Base-by-base conservation (phyloP, 2,888 invertebrate genomes). In the Drosophila suboccidentalis region DNA sequence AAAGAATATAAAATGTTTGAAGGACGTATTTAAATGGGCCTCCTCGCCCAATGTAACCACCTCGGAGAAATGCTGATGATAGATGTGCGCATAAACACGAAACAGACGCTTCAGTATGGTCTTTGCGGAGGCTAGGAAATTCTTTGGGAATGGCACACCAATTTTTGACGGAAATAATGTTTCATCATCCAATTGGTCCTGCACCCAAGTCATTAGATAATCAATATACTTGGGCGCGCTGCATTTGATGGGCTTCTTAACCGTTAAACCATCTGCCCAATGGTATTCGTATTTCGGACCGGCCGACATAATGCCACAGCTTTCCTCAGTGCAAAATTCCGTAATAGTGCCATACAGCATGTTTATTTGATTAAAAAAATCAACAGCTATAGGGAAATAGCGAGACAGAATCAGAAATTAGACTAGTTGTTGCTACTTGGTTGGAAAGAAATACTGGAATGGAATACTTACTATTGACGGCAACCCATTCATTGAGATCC, bases 361-460 rank as follows among this genome's bases (percentile, higher is more conserved):
- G 93, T 99, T 99, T 92, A 99, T 99, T 95, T 99, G 99, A 94
- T 99, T 99, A 94, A 99, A 99, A 93, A 99, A 99, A 94, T 99
- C 99, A 75, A 99, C 99, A 90, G 99, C 99, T 99, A 93, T 44
- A 3, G 22, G 15, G 4, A 3, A 19, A 19, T 3, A 13, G 34
- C 13, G 34, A 22, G 3, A 73, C 59, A 17, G 60, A 15, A 9
- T 9, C 8, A 10, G 11, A 17, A n/a, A 2, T 36, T 36, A 13
- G 9, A 29, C 29, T 13, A n/a, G 13, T 13, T 36, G 13, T 36
- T n/a, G 13, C 5, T 36, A 13, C 4, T n/a, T n/a, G 36, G 11
- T 11, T 34, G 34, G 11, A 11, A 34, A 1, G 10, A 13, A 11
- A 11, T 11, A 4, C 11, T 3, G 11, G 10, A 11, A 4, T 34